Evolutionary conservation across 2,888 invertebrate species (phyloP).

Genomic region (Pseudococcus longispinus): DNA sequence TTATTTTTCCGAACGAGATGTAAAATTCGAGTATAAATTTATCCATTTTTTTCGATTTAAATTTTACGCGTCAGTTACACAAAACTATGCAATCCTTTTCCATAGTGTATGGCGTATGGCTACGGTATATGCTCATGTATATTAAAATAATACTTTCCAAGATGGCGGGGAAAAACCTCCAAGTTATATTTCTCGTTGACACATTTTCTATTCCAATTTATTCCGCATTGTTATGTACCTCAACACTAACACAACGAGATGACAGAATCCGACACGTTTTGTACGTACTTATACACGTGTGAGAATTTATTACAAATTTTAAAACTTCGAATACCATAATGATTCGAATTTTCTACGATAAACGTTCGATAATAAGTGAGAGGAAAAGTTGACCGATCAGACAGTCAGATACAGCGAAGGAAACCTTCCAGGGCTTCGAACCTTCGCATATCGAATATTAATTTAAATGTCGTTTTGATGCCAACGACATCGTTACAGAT

Average conservation of each 20-base stretch:
- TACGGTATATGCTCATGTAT: neutral
- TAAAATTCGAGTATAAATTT: neutral
- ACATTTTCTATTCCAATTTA: neutral
- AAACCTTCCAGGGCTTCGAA: too few species aligned
- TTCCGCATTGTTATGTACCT: neutral
- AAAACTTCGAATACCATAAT: too few species aligned
- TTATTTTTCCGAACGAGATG: neutral
- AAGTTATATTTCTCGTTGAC: neutral
- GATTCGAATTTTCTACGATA: too few species aligned
- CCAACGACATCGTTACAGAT: too few species aligned
- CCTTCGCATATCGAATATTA: too few species aligned
- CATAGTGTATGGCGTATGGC: neutral
- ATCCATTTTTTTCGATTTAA: neutral
- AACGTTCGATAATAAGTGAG: neutral
- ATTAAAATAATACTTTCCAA: neutral
- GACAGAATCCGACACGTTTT: neutral
- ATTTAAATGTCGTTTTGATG: too few species aligned
- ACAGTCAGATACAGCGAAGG: too few species aligned
- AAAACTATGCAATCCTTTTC: neutral
- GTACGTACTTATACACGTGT: neutral
- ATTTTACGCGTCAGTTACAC: neutral
- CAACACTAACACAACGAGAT: neutral
- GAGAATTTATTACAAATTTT: too few species aligned
- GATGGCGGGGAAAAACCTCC: neutral
- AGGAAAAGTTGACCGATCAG: too few species aligned